These are phyloP conservation scores for Ophiothrix spiculata DNA, from an alignment of 35 echinoderm and acorn worm species.

Conservation along the genomic window DNA sequence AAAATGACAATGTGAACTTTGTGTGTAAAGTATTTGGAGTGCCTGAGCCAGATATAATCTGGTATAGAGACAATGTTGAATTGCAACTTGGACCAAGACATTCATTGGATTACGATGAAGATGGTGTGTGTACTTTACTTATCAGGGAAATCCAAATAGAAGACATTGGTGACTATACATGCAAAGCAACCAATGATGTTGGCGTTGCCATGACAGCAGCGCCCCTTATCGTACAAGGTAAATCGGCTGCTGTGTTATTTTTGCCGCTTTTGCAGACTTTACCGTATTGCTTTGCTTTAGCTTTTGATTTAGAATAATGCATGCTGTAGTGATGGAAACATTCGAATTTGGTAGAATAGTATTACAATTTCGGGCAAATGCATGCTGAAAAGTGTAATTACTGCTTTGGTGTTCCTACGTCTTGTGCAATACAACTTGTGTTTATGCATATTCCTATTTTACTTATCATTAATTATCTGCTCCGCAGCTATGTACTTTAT, in stretches of 20 bases:
- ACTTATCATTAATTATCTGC: no score
- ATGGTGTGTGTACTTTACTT: slow-evolving; percentile 70
- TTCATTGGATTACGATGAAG: slow-evolving; percentile 73
- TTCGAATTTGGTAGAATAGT: background rate
- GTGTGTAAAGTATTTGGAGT: slow-evolving; percentile 65
- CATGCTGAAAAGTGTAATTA: background rate
- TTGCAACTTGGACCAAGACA: slow-evolving; percentile 55
- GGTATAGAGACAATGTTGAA: slow-evolving; percentile 81
- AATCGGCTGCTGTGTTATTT: slow-evolving; percentile 44
- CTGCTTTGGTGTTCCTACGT: background rate
- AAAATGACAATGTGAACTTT: slow-evolving; percentile 80
- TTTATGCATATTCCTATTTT: no score
- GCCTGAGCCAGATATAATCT: slow-evolving; percentile 83
- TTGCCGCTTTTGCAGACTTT: slow-evolving; percentile 54
- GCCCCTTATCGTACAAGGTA: slow-evolving; percentile 92
- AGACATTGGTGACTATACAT: slow-evolving; percentile 70
- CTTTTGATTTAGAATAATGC: slow-evolving; percentile 33
- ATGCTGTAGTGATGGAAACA: background rate
- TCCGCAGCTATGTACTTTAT: no score
- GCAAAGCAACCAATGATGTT: slow-evolving; percentile 76
- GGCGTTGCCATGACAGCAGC: slow-evolving; percentile 68
- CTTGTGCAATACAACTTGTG: no score
- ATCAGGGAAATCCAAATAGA: slow-evolving; percentile 59
- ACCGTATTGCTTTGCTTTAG: slow-evolving; percentile 38
- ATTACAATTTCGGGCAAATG: background rate